A percentile compares a stretch with the other conserved stretches of the same genome.
Evolutionary conservation across 2,888 invertebrate species (phyloP).

Genomic region (Macrophya annulata): DNA sequence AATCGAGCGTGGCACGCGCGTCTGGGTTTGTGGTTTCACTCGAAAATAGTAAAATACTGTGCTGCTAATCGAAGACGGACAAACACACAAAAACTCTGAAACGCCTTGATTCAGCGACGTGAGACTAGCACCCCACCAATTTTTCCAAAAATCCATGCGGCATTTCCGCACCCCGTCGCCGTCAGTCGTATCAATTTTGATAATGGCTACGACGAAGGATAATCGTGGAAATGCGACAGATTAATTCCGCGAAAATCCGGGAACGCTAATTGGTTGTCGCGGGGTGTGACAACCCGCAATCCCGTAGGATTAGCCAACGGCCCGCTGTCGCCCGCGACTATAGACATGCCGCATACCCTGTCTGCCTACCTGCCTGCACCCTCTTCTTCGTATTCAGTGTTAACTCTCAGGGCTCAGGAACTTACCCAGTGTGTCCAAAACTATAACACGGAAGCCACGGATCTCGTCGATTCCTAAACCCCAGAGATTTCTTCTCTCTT

Average conservation of each 20-base stretch:
- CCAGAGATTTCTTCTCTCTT: not conserved
- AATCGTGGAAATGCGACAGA: slow-evolving; percentile 23
- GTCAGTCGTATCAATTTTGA: slow-evolving; percentile 23
- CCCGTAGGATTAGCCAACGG: slow-evolving; percentile 21
- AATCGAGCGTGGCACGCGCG: not conserved
- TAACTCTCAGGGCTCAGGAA: slow-evolving; percentile 9
- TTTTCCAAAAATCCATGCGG: not conserved
- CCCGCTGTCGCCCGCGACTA: not conserved
- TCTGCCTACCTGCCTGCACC: not conserved
- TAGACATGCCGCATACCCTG: slow-evolving; percentile 19
- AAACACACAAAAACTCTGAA: not conserved
- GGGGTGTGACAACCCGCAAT: slow-evolving; percentile 32
- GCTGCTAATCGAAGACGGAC: not conserved
- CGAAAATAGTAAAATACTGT: not conserved
- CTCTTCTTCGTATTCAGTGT: slow-evolving; percentile 25
- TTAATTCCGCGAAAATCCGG: slow-evolving; percentile 29
- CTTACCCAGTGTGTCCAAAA: not conserved
- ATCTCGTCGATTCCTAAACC: not conserved
- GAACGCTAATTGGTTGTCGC: slow-evolving; percentile 41
- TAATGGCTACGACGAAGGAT: slow-evolving; percentile 18
- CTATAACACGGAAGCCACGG: not conserved
- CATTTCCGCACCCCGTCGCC: not conserved
- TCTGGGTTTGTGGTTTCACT: not conserved
- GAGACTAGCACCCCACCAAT: not conserved
- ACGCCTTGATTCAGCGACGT: not conserved